Evolutionary conservation across 1,140 invertebrate genomes (phyloP), one percentile per base, ranked within the genome.

Genomic region (Holotrichia oblita): DNA sequence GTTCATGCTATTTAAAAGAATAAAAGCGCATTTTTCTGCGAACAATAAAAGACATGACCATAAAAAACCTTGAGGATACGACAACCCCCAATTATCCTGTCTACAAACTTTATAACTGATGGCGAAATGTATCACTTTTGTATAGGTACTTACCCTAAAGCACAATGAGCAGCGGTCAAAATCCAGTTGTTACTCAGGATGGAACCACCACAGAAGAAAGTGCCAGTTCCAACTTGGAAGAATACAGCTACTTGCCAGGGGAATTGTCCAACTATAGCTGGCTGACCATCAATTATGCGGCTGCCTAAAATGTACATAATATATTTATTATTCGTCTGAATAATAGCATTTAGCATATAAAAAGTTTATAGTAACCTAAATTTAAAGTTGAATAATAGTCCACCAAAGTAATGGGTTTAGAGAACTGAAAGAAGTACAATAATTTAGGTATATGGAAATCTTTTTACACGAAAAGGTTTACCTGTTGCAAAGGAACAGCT

Each of bases 161-260:
- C 83, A 42, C 85, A 86, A 64, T 85, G 85, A 61, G 82, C 85
- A 3, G 84, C 82, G 0, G 83, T 86, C 17, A 86, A 20, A 61
- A 86, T 76, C 84, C 84, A 86, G 41, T 69, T 24, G 34, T 83
- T 80, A 3, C 78, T 81, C 22, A 86, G 81, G 0, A 86, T 40
- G 72, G 82, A 81, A n/a, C 83, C 85, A 42, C 80, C 83, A 77
- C 85, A 86, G 22, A 81, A 79, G 73, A 78, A 82, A 7, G 64
- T 40, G n/a, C 41, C 55, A 3, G 27, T n/a, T 0, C 72, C 22
- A 27, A 44, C 8, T 6, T 20, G 41, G 40, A 87, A 86, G 40
- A 40, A 22, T n/a, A 81, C 75, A 10, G 77, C 76, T 20, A 72
- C 81, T 79, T 82, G 81, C 80, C 80, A 81, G 2, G 80, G 80